These are phyloP conservation scores for Poeciliopsis infans DNA, from an alignment of 2,797 vertebrate species.

Conservation along the genomic window DNA sequence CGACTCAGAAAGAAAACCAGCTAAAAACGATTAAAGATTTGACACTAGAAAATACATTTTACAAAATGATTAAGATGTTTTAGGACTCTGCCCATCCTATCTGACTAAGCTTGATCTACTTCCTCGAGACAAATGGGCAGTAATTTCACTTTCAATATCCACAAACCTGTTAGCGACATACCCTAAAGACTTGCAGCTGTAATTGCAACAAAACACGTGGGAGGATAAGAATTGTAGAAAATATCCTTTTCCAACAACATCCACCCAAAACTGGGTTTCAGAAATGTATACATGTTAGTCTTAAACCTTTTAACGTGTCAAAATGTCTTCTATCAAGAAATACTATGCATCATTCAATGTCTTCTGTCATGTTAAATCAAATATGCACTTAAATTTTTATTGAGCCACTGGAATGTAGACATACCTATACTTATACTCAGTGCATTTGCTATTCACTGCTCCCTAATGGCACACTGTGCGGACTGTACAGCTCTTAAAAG, in stretches of 20 bases:
- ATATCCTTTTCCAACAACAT: no score
- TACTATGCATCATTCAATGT: not conserved
- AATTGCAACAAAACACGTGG: not conserved
- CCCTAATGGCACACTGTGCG: constrained; percentile 15
- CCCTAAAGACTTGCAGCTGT: not conserved
- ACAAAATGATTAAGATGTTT: no score
- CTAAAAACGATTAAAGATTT: not conserved
- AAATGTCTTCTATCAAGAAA: not conserved
- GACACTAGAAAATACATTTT: not conserved
- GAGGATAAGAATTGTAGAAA: no score
- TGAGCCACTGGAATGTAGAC: constrained; percentile 25
- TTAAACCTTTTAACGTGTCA: not conserved
- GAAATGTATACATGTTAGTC: not conserved
- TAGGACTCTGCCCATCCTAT: not conserved
- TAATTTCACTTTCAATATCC: not conserved
- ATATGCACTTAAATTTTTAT: constrained; percentile 53
- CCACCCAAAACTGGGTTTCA: no score
- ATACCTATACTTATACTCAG: constrained; percentile 9
- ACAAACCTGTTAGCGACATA: not conserved
- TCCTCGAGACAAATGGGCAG: not conserved
- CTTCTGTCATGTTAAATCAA: constrained; percentile 36
- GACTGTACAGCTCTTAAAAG: constrained; percentile 6
- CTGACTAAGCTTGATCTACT: not conserved
- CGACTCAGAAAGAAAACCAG: not conserved
- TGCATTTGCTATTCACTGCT: constrained; percentile 23